Conservation (phyloP, 1,140 invertebrate genomes). For the Bilobella aurantiaca region DNA sequence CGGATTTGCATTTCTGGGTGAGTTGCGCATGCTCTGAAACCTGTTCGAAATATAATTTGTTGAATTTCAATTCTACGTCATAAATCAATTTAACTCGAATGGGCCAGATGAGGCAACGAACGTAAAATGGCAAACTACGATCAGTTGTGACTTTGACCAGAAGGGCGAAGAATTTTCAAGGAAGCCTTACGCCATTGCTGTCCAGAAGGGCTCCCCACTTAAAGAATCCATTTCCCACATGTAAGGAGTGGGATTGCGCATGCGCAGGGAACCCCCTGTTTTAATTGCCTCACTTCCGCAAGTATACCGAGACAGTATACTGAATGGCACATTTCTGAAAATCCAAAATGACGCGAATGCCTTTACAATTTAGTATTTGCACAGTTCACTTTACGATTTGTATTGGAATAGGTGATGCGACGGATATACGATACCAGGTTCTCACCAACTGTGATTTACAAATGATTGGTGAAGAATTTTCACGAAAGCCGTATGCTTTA, state of each 20-base stretch:
- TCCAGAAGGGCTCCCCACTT: slow-evolving; percentile 86
- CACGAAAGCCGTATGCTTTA: slow-evolving; percentile 66
- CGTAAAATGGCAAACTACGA: slow-evolving; percentile 73
- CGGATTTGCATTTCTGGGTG: slow-evolving; percentile 84
- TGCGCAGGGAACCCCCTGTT: too few species aligned
- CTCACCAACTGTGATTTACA: slow-evolving; percentile 84
- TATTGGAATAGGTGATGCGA: slow-evolving; percentile 68
- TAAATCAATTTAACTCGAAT: not conserved
- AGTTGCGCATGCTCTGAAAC: slow-evolving; percentile 1
- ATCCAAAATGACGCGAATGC: too few species aligned
- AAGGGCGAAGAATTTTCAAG: slow-evolving; percentile 91
- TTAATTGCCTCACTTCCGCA: too few species aligned
- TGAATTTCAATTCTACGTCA: not conserved
- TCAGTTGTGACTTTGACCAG: slow-evolving; percentile 78
- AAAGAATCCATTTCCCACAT: slow-evolving; percentile 36
- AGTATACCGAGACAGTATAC: too few species aligned
- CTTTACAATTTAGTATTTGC: too few species aligned
- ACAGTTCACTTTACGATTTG: too few species aligned
- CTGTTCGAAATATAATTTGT: too few species aligned
- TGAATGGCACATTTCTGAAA: too few species aligned
- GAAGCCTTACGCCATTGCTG: slow-evolving; percentile 91
- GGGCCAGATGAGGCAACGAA: slow-evolving; percentile 74
- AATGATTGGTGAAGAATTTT: slow-evolving; percentile 89
- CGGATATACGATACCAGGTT: slow-evolving; percentile 74
- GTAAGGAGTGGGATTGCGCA: too few species aligned